Percentiles rank a stretch among this genome's conserved stretches.
Evolutionary conservation across 2,797 vertebrate genomes (phyloP).

Genomic region (Halcyon badia): DNA sequence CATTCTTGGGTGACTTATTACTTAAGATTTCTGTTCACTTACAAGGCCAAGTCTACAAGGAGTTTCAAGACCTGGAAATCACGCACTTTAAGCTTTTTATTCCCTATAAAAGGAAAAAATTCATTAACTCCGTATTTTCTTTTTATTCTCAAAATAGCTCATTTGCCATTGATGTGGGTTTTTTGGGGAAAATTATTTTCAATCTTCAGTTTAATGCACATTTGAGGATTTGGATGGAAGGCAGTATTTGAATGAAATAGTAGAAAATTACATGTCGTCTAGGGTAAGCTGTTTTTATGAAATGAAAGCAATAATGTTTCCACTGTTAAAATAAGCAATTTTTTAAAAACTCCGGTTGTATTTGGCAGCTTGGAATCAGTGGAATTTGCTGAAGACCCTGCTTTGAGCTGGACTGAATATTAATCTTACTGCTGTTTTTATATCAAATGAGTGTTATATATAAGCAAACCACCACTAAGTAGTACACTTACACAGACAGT

Average conservation of each 20-base stretch:
- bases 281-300: not conserved
- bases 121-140: not conserved
- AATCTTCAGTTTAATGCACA: not conserved
- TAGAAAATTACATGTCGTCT: not conserved
- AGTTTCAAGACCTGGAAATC: not conserved
- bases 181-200: not conserved
- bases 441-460: slow-evolving; percentile 3
- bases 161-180: not conserved
- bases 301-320: not conserved
- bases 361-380: not conserved
- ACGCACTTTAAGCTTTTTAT: slow-evolving; percentile 37
- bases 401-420: not conserved
- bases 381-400: not conserved
- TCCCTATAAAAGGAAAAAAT: not conserved
- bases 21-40: not conserved
- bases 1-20: not conserved
- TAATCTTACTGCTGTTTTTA: not conserved
- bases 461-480: not conserved
- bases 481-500: not conserved
- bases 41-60: not conserved
- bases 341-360: not conserved
- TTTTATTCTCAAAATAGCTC: not conserved
- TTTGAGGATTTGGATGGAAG: not conserved
- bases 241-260: not conserved
- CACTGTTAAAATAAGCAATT: not conserved